phyloP scores from a whole-genome alignment of 2,888 invertebrate species.

The Dynastes maya region DNA sequence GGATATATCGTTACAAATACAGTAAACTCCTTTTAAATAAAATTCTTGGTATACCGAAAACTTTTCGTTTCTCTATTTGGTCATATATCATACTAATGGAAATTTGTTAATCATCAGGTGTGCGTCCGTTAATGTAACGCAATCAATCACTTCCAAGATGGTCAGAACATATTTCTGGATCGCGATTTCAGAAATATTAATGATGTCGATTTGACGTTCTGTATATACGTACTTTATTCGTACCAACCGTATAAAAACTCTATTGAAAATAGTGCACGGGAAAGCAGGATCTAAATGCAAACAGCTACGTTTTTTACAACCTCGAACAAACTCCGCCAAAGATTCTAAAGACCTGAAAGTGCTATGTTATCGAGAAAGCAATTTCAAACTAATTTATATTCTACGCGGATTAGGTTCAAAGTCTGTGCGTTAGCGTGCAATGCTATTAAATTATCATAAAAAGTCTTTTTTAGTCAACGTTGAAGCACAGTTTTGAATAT shows the following conservation, averaged over 20 bases:
- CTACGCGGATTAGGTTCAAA: conserved; percentile 43
- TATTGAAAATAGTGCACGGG: not conserved
- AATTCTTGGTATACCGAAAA: too few species aligned
- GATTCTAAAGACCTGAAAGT: not conserved
- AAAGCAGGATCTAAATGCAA: not conserved
- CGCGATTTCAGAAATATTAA: conserved; percentile 14
- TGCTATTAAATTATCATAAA: conserved; percentile 41
- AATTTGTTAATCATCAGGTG: conserved; percentile 19
- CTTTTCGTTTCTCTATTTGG: too few species aligned
- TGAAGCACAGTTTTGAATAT: conserved; percentile 19
- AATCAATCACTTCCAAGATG: conserved; percentile 30
- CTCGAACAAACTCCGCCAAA: not conserved
- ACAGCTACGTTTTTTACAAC: not conserved
- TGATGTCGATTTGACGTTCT: conserved; percentile 15
- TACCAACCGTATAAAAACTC: not conserved
- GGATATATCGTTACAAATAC: too few species aligned
- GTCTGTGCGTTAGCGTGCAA: conserved; percentile 25
- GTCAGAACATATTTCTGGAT: conserved; percentile 22
- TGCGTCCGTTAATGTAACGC: conserved; percentile 21
- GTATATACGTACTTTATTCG: not conserved
- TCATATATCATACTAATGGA: conserved; percentile 19
- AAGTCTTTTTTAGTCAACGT: conserved; percentile 13
- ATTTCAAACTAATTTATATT: conserved; percentile 51
- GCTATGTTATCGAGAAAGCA: conserved; percentile 49
- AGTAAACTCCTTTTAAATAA: too few species aligned